A percentile compares a stretch with the other conserved stretches of the same genome.
These are phyloP conservation scores for Bryconaethiops microstoma DNA, from an alignment of 2,797 vertebrate species.

Conservation along the genomic window DNA sequence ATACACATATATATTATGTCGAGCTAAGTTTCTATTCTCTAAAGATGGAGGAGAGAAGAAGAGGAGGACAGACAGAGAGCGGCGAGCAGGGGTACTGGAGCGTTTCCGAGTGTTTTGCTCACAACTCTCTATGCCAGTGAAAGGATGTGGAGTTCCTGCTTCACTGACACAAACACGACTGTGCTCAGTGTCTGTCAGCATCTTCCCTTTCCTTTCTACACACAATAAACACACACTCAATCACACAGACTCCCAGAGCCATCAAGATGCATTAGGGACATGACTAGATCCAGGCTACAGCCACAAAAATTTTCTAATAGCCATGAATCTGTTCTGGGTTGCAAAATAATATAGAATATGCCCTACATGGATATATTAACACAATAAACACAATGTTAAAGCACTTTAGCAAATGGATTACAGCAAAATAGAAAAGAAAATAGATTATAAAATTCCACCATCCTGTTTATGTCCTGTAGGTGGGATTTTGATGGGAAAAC, in stretches of 20 bases:
- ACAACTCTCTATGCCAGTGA: constrained; percentile 49
- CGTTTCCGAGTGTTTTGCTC: constrained; percentile 17
- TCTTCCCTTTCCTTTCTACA: background rate
- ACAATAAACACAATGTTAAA: too few relatives aligned
- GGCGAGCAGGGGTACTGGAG: background rate
- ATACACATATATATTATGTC: too few relatives aligned
- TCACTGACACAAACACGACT: constrained; percentile 19
- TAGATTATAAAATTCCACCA: too few relatives aligned
- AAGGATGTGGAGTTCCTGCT: constrained; percentile 29
- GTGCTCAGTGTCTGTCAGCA: background rate
- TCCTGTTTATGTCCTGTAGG: too few relatives aligned
- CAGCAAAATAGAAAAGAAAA: too few relatives aligned
- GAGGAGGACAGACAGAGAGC: background rate
- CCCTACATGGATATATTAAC: too few relatives aligned
- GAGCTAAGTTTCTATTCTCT: constrained; percentile 29
- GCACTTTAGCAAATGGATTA: too few relatives aligned
- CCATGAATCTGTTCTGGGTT: too few relatives aligned
- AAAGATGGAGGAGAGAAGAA: constrained; percentile 20
- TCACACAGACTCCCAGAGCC: background rate
- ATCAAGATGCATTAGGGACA: background rate
- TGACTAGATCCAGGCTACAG: background rate
- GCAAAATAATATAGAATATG: too few relatives aligned
- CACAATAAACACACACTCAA: background rate
- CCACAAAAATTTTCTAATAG: too few relatives aligned
- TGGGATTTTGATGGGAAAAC: too few relatives aligned